Base-by-base conservation (phyloP, 2,113 vertebrate species). In the Melanotaenia duboulayi region DNA sequence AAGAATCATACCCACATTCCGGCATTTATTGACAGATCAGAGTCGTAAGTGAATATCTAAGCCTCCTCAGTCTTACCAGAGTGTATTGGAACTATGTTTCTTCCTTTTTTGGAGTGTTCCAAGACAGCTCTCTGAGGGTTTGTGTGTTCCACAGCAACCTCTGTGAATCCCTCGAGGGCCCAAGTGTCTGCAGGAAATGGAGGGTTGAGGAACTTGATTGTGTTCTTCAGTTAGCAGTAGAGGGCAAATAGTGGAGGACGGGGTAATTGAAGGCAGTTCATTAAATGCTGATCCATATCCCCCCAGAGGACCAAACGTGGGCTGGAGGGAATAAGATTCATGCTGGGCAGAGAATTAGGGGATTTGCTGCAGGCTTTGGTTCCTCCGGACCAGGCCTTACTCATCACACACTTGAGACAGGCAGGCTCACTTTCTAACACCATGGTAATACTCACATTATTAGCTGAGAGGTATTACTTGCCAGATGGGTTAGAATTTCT, bases 201-300 rank as follows among this genome's bases (percentile, higher is more conserved):
- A 75, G 79, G 65, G 64, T 20, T 0, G 55, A 62, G 64, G 67
- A 59, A 61, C 83, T 84, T 89, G 61, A 83, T 77, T 65, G 57
- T 78, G 44, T 70, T 80, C 80, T 80, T 55, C 40, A 71, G 77
- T 78, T 85, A 81, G 73, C 68, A 58, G 44, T 44, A 50, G 65
- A 86, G 87, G 74, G 80, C 86, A 86, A 80, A 86, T 76, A 82
- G 74, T 73, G 66, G 81, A 83, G 71, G 77, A 79, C 79, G 76
- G 80, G 61, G 65, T 91, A 89, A 92, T 87, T 91, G 88, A 88
- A 89, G 84, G 78, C 28, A 40, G 82, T 87, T 92, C 83, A 87
- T 88, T 85, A 92, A 85, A 90, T 76, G 59, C 82, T 85, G 79
- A 85, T 87, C 79, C 86, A 60, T 62, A 73, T 76, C 63, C 74